Evolutionary conservation across 1,140 invertebrate species (phyloP), one percentile per base, ranked within the genome.

Genomic region (Metopolophium dirhodum): DNA sequence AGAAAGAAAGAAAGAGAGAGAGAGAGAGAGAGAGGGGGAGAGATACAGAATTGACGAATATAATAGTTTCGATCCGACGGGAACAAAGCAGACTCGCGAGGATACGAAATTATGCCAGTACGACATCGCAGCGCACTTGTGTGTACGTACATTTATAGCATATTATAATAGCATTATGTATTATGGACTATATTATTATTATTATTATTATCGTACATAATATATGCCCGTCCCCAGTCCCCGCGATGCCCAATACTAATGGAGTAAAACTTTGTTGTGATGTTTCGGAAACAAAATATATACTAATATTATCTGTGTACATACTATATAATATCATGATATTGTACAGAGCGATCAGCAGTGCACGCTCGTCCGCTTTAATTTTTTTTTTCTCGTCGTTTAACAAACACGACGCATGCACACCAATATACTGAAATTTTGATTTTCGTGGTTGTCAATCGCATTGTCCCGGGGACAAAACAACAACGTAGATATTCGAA

Each of bases 1-100:
- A 23, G 54, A 54, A 22, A 51, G 3, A 47, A 9, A 47, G 45
- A 47, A 0, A 54, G 51, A 54, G 51, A 57, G 54, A 54, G 54
- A 54, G 54, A 57, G n/a, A n/a, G n/a, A n/a, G n/a, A n/a, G n/a
- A n/a, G n/a, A n/a, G n/a, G n/a, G n/a, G n/a, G 57, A 57, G 26
- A n/a, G 30, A 68, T 4, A 68, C 30, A 68, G 4, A n/a, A n/a
- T 77, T 83, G 77, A 83, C 2, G 35, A 37, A 82, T 77, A 45
- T 51, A 47, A 86, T 86, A 47, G 85, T 86, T 88, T 88, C 30
- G 18, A 49, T 88, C 47, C 7, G 86, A 35, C 86, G n/a, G 85
- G 47, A 88, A 49, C 47, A 49, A 88, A 35, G 30, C 30, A n/a
- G 51, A 88, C 47, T 51, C 7, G 22, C 11, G 45, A 9, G 85